Percentiles rank a stretch among this genome's conserved stretches.
Evolutionary conservation across 2,888 invertebrate genomes (phyloP).

Genomic region (Blastobasis lacticolella): DNA sequence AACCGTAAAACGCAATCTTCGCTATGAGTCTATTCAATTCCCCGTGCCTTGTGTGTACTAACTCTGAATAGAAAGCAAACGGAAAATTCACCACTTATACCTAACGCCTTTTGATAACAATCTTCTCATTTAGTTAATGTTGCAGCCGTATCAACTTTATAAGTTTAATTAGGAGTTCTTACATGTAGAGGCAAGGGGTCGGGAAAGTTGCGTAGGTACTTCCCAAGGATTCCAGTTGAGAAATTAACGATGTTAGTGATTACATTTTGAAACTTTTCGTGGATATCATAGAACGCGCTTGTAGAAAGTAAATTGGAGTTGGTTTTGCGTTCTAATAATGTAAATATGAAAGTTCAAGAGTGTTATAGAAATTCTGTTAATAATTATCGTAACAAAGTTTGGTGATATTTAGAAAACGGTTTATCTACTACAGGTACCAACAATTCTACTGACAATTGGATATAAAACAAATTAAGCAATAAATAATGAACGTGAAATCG

Average conservation of each 20-base stretch:
- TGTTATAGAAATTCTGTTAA: too few species aligned
- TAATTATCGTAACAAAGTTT: too few species aligned
- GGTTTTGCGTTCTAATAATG: too few species aligned
- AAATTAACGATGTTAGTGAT: too few species aligned
- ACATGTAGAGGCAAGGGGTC: slow-evolving; percentile 1
- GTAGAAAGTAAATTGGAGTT: too few species aligned
- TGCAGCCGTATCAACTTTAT: slow-evolving; percentile 20
- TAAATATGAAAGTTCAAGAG: too few species aligned
- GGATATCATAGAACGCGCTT: too few species aligned
- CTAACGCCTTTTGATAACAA: slow-evolving; percentile 21
- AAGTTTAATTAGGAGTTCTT: slow-evolving; percentile 25
- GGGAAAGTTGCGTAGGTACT: background rate
- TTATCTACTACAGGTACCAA: too few species aligned
- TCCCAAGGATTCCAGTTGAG: too few species aligned
- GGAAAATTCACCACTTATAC: slow-evolving; percentile 15
- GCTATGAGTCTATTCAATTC: too few species aligned
- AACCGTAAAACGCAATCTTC: too few species aligned
- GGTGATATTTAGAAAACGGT: too few species aligned
- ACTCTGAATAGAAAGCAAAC: slow-evolving; percentile 6
- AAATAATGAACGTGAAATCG: slow-evolving; percentile 26
- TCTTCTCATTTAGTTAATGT: slow-evolving; percentile 23
- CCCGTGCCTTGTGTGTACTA: slow-evolving; percentile 6
- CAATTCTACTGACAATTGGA: slow-evolving; percentile 18
- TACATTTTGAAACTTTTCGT: slow-evolving; percentile 1
- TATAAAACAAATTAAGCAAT: slow-evolving; percentile 29